These are phyloP conservation scores for Mustelus asterias DNA, from an alignment of 2,113 vertebrate species.

Conservation along the genomic window DNA sequence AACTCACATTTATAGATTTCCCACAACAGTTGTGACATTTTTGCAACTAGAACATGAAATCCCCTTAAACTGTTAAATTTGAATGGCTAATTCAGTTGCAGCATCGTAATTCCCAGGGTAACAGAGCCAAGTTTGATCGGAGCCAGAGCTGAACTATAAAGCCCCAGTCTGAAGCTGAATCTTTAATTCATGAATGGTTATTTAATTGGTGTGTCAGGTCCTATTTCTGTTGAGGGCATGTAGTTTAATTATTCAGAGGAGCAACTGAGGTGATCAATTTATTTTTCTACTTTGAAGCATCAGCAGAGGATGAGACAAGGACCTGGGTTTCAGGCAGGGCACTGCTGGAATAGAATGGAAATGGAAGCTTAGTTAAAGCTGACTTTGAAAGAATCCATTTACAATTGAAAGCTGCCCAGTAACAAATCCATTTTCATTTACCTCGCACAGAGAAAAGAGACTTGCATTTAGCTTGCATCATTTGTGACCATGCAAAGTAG, in stretches of 20 bases:
- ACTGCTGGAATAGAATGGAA: too few species aligned
- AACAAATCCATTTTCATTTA: background rate
- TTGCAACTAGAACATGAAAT: background rate
- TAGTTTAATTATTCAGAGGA: background rate
- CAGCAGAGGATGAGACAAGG: too few species aligned
- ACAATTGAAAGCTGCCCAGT: too few species aligned
- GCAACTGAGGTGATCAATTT: background rate
- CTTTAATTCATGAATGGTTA: background rate
- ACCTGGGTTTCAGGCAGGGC: too few species aligned
- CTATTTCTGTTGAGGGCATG: background rate
- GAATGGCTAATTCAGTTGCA: background rate
- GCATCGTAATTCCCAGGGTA: background rate
- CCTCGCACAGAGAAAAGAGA: background rate
- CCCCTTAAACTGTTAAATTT: background rate
- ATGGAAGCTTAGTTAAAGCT: too few species aligned
- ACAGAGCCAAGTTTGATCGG: background rate
- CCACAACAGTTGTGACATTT: background rate
- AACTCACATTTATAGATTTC: background rate
- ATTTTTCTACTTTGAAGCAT: background rate
- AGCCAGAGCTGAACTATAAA: background rate
- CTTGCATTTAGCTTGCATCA: background rate
- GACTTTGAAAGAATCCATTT: too few species aligned
- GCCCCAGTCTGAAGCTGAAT: background rate
- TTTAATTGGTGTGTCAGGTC: background rate
- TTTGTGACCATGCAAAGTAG: background rate